Conservation (phyloP, 2,113 vertebrate genomes). For the Struthidea cinerea region DNA sequence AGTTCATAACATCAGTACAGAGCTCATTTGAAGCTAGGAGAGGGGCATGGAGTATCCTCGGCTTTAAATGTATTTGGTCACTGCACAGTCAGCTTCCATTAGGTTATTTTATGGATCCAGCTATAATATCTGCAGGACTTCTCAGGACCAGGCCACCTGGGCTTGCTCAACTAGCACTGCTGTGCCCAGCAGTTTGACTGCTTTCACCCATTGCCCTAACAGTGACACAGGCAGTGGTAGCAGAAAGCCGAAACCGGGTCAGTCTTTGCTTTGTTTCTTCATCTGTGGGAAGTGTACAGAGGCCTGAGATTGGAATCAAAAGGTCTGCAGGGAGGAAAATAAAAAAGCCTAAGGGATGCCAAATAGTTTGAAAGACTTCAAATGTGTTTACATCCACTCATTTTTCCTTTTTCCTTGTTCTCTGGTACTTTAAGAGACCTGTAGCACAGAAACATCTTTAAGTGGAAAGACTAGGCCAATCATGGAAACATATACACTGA, state of each 20-base stretch:
- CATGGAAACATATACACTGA: not conserved
- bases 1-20: not conserved
- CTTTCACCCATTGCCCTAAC: not conserved
- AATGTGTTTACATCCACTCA: not conserved
- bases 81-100: not conserved
- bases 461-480: not conserved
- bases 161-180: not conserved
- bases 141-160: not conserved
- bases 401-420: not conserved
- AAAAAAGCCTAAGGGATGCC: not conserved
- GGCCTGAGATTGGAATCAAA: not conserved
- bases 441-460: not conserved
- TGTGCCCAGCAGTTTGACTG: not conserved
- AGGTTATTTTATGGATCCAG: not conserved
- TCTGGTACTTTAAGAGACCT: not conserved
- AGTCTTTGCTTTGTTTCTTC: not conserved
- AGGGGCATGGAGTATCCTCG: not conserved
- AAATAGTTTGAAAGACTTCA: not conserved
- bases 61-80: not conserved
- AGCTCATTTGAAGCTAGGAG: not conserved
- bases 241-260: not conserved
- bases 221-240: fast-evolving
- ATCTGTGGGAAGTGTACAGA: not conserved
- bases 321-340: not conserved
- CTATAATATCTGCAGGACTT: not conserved